A percentile compares a stretch with the other conserved stretches of the same genome.
Conservation (phyloP, 1,140 invertebrate species). For the Macrosteles quadrilineatus region DNA sequence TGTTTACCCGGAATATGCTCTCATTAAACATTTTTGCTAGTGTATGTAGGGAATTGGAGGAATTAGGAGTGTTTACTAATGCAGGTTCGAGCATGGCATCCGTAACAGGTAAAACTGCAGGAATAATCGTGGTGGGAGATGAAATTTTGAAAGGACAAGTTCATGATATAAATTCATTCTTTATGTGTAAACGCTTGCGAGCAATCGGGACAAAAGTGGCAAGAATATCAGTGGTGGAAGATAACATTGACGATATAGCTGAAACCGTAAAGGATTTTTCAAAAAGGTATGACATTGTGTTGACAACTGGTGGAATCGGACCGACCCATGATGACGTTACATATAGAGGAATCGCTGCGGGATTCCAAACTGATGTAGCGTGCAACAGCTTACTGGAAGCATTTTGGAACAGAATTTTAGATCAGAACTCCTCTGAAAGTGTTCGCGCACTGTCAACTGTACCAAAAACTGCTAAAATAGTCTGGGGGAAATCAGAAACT, state of each 20-base stretch:
- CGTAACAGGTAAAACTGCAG: slow-evolving; percentile 44
- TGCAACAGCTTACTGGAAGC: slow-evolving; percentile 61
- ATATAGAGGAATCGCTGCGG: slow-evolving; percentile 74
- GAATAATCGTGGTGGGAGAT: slow-evolving; percentile 73
- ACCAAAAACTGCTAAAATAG: slow-evolving; percentile 33
- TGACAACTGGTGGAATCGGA: slow-evolving; percentile 80
- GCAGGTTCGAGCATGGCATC: too few species aligned
- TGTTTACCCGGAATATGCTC: too few species aligned
- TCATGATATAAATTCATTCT: slow-evolving; percentile 72
- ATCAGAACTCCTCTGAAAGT: slow-evolving; percentile 28
- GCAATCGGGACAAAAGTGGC: slow-evolving; percentile 65
- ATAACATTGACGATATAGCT: slow-evolving; percentile 69
- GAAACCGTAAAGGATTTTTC: slow-evolving; percentile 69
- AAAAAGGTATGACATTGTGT: slow-evolving; percentile 61
- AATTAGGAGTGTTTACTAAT: not conserved
- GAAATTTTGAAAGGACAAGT: slow-evolving; percentile 84
- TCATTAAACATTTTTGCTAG: too few species aligned
- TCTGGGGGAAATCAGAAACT: slow-evolving; percentile 23
- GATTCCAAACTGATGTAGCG: slow-evolving; percentile 63
- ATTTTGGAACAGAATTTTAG: slow-evolving; percentile 57
- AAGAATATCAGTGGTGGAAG: slow-evolving; percentile 71
- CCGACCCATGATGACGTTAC: slow-evolving; percentile 87
- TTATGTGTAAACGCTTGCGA: slow-evolving; percentile 65
- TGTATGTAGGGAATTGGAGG: not conserved
- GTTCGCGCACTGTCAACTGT: slow-evolving; percentile 34